phyloP scores from a whole-genome alignment of 2,888 invertebrate genomes.

The Ellobium chinense region DNA sequence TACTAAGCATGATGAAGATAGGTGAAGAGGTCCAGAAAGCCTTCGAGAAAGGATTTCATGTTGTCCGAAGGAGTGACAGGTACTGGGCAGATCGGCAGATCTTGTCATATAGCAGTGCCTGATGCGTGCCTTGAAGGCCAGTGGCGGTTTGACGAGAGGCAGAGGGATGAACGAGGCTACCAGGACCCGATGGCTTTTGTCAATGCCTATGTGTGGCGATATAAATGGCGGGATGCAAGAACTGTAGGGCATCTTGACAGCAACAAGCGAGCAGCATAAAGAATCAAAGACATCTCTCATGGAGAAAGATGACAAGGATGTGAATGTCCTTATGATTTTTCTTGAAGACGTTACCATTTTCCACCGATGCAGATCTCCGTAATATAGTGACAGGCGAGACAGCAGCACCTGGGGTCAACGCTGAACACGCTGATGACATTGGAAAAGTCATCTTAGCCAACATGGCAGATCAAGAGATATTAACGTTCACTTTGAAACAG shows the following conservation, averaged over 20 bases:
- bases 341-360: constrained; percentile 50
- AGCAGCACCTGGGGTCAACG: constrained; percentile 51
- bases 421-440: constrained; percentile 42
- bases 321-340: constrained; percentile 20
- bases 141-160: constrained; percentile 31
- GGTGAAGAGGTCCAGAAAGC: background rate
- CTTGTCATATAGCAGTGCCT: constrained; percentile 22
- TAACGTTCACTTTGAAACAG: background rate
- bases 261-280: constrained; percentile 27
- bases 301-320: constrained; percentile 42
- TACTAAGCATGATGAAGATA: background rate
- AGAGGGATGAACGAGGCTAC: constrained; percentile 16
- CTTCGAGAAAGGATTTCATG: constrained; percentile 46
- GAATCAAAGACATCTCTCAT: background rate
- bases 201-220: constrained; percentile 35
- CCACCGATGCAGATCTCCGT: constrained; percentile 27
- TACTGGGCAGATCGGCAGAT: constrained; percentile 41
- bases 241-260: background rate
- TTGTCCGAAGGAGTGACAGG: constrained; percentile 32
- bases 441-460: constrained; percentile 43
- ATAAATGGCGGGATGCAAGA: constrained; percentile 36
- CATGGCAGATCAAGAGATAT: constrained; percentile 40
- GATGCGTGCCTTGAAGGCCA: constrained; percentile 53
- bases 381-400: constrained; percentile 52
- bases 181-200: constrained; percentile 14